Percentiles rank a stretch among this genome's conserved stretches.
Conservation (phyloP, 2,888 invertebrate species). For the Seira musarum region DNA sequence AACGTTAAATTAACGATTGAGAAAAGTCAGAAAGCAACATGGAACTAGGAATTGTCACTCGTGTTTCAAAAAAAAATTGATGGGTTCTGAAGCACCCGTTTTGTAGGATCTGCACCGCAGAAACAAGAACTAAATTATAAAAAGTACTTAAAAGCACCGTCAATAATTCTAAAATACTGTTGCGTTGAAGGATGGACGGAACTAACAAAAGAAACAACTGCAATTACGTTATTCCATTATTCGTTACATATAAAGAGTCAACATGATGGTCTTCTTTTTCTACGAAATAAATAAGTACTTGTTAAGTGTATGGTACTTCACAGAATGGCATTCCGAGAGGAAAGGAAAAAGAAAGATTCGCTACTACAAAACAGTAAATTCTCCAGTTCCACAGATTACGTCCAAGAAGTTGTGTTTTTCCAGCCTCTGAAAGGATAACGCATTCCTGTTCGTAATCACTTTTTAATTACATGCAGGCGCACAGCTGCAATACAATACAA, state of each 20-base stretch:
- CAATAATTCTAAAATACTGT: too few species aligned
- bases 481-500: background rate
- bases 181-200: too few species aligned
- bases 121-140: too few species aligned
- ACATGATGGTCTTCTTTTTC: background rate
- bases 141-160: too few species aligned
- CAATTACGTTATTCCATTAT: too few species aligned
- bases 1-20: background rate
- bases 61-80: background rate
- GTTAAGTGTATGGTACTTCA: background rate
- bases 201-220: too few species aligned
- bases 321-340: background rate
- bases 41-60: background rate
- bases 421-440: background rate
- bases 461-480: background rate
- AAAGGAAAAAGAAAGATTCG: too few species aligned
- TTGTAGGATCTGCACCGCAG: background rate
- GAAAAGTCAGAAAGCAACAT: background rate
- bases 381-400: background rate
- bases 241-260: too few species aligned
- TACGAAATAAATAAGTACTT: background rate
- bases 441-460: background rate
- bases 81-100: background rate
- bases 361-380: too few species aligned
- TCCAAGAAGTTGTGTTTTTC: background rate